Evolutionary conservation across 2,113 vertebrate genomes (phyloP).

Genomic region (Xiphorhynchus elegans): DNA sequence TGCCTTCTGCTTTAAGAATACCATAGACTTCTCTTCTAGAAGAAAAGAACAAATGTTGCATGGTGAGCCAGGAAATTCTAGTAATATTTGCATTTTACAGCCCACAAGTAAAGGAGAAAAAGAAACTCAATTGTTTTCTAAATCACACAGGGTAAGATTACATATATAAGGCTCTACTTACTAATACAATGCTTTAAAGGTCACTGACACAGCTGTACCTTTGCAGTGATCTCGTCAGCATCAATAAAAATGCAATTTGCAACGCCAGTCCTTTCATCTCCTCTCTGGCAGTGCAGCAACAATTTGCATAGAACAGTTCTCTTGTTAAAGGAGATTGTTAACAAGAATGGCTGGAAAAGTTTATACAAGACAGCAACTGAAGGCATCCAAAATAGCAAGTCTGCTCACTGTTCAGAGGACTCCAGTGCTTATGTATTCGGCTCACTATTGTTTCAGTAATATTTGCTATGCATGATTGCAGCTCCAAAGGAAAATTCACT

Average conservation of each 20-base stretch:
- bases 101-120: not conserved
- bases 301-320: not conserved
- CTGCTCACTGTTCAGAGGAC: not conserved
- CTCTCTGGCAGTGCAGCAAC: not conserved
- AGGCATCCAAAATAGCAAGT: not conserved
- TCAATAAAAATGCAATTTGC: not conserved
- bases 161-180: too few species aligned
- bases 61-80: not conserved
- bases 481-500: not conserved
- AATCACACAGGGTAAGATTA: not conserved
- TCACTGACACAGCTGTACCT: not conserved
- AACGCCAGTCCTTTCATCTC: not conserved
- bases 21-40: constrained; percentile 88
- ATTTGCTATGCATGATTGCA: not conserved
- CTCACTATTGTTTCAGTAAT: not conserved
- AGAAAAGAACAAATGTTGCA: constrained; percentile 15
- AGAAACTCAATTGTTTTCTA: not conserved
- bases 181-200: not conserved
- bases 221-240: not conserved
- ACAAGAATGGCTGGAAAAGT: not conserved
- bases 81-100: not conserved
- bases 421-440: not conserved
- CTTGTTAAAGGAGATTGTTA: not conserved
- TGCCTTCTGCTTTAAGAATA: constrained; percentile 88
- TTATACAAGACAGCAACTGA: not conserved